Evolutionary conservation across 2,113 vertebrate species (phyloP), one percentile per base, ranked within the genome.

Genomic region (Anhinga anhinga): DNA sequence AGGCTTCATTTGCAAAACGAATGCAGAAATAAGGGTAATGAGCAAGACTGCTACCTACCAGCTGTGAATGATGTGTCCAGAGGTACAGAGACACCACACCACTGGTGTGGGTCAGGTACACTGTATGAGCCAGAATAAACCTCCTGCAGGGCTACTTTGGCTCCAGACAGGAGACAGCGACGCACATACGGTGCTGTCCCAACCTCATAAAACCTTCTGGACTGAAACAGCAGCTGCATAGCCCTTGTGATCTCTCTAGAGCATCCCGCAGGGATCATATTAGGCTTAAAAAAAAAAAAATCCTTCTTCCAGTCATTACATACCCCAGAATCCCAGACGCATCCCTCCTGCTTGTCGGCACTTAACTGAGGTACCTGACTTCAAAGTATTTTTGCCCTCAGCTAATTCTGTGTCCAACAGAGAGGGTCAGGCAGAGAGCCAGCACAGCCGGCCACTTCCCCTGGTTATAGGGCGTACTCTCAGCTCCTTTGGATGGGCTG

Each of bases 251-350:
- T 72, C 91, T 72, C 83, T 69, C 56, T 25, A 71, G 52, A 84
- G 50, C 65, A 87, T 69, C 89, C 83, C 10, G 0, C 23, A 44
- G 84, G 74, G 89, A 96, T 94, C 70, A 82, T 88, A 78, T 82
- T 56, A 85, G n/a, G 73, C 61, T 86, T 76, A 26, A 70, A 56
- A 82, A 61, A 55, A 56, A 45, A 29, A 36, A 61, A 92, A 79
- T 93, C 91, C 84, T 85, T 72, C 86, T 87, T 82, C 47, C 52
- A 85, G 56, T 52, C 73, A 76, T 84, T 93, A 72, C 56, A 61
- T 27, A 65, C 40, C 61, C 40, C 47, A 49, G 65, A 89, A 94
- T 82, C 95, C 65, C 91, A 95, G 92, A 79, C 40, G 3, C 40
- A 26, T 42, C 84, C 77, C 90, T 88, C 59, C 83, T 93, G 88